Percentiles rank a stretch among this genome's conserved stretches.
phyloP scores from a whole-genome alignment of 2,797 vertebrate genomes.

The Lycodopsis pacificus region DNA sequence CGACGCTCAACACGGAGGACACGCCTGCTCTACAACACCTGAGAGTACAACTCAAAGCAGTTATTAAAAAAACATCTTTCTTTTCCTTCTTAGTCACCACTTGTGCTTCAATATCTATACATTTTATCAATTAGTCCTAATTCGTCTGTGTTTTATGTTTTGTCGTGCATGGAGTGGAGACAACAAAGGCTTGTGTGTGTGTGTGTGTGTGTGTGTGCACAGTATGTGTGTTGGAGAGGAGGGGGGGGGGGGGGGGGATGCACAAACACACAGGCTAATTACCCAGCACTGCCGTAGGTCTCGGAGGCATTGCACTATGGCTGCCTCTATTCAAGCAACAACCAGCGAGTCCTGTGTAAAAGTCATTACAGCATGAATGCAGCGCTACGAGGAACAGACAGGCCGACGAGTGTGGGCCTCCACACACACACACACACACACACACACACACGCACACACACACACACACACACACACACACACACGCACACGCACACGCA shows the following conservation, averaged over 20 bases:
- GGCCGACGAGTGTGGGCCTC: too few relatives aligned
- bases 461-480: neutral
- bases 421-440: neutral
- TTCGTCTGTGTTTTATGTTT: slow-evolving; percentile 60
- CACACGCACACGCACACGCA: neutral
- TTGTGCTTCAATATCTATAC: slow-evolving; percentile 19
- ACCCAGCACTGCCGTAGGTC: slow-evolving; percentile 81
- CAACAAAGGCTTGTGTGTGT: slow-evolving; percentile 75
- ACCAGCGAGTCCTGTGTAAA: slow-evolving; percentile 80
- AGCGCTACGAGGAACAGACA: slow-evolving; percentile 64
- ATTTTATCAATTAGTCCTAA: slow-evolving; percentile 50
- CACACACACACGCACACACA: neutral
- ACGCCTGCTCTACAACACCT: slow-evolving; percentile 35
- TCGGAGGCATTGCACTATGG: slow-evolving; percentile 83
- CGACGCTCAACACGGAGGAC: slow-evolving; percentile 9
- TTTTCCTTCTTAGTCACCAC: neutral
- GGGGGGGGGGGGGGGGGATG: slow-evolving; percentile 33
- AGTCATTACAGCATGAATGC: slow-evolving; percentile 85
- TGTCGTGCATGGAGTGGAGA: slow-evolving; percentile 63
- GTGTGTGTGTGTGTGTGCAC: slow-evolving; percentile 38
- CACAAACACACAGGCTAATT: slow-evolving; percentile 85
- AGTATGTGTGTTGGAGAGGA: slow-evolving; percentile 21
- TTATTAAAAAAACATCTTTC: slow-evolving; percentile 4
- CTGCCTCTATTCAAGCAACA: slow-evolving; percentile 80
- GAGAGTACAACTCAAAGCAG: neutral